Base-by-base conservation (phyloP, 2,797 vertebrate genomes). In the Atherinosoma microstoma region DNA sequence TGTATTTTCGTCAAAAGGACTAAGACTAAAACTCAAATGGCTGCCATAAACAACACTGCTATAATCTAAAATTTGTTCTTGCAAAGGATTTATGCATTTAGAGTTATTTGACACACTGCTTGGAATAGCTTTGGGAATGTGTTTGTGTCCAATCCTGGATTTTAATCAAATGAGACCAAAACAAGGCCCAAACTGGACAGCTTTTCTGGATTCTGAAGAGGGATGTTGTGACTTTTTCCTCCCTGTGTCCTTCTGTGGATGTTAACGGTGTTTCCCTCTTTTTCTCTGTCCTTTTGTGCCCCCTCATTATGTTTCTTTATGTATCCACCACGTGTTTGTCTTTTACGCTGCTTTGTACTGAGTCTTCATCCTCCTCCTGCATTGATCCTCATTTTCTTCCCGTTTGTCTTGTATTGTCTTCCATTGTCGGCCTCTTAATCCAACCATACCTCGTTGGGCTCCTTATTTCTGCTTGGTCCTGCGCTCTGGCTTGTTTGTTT, bases 191-290 rank as follows among this genome's bases (percentile, higher is more conserved):
- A 61, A 65, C 54, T n/a, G 53, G 9, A 54, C 20, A 2, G 32
- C 22, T 45, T 40, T 35, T 13, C 47, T 76, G 76, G 79, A 85
- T 86, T 90, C 81, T 92, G 80, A 59, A 67, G 71, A 81, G 70
- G 67, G 86, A 80, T 15, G 18, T 63, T 78, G 70, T 89, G 84
- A 85, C 75, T 75, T 85, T 77, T 86, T 85, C 76, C 11, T 91
- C 74, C 62, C 64, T 69, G n/a, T 79, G 3, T 54, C 88, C 77
- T 77, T 64, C 70, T 80, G 73, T 84, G 79, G 73, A 71, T 79
- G 60, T 88, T 93, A 91, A 86, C 70, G 56, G 85, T 88, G 79
- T 93, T 93, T 84, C 93, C 89, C 79, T 89, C 82, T 88, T 82
- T 90, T 29, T 85, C 61, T 91, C 90, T 93, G 79, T 84, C 82